Percentiles rank a stretch among this genome's conserved stretches.
phyloP scores from a whole-genome alignment of 92 coral and sea anemone species.

The Bergia puertoricense region DNA sequence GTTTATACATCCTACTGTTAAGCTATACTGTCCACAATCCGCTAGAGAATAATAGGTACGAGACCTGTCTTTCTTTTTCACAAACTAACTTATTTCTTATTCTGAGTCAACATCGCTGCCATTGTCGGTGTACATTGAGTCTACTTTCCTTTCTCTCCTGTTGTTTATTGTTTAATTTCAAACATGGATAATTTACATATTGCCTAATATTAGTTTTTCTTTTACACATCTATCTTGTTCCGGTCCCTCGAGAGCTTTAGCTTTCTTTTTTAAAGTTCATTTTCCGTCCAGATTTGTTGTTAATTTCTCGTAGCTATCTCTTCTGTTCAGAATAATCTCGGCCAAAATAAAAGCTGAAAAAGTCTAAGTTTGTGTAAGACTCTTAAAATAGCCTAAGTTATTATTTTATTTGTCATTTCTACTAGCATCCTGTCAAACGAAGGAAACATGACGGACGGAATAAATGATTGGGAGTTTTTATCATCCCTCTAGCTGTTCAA shows the following conservation, averaged over 20 bases:
- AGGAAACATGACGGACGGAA: background rate
- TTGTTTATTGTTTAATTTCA: slow-evolving; percentile 1
- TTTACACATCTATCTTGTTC: slow-evolving; percentile 34
- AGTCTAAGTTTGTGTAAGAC: background rate
- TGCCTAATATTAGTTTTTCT: slow-evolving; percentile 26
- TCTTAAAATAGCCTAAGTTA: background rate
- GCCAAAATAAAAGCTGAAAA: background rate
- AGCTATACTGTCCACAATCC: background rate
- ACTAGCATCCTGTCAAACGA: background rate
- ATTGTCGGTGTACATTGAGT: background rate
- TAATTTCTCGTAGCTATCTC: background rate
- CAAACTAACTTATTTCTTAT: background rate
- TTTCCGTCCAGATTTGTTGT: background rate
- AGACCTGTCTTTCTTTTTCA: background rate
- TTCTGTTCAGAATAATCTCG: background rate
- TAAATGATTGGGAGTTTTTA: background rate
- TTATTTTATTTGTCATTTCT: background rate
- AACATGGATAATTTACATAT: slow-evolving; percentile 29
- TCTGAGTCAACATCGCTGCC: background rate
- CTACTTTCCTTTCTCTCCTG: background rate
- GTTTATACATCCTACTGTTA: background rate
- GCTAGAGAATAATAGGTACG: background rate
- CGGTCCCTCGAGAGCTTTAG: slow-evolving; percentile 9
- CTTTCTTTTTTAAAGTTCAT: background rate
- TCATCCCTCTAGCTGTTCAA: background rate